A percentile compares a stretch with the other conserved stretches of the same genome.
Conservation (phyloP, 2,888 invertebrate species). For the Encarsia formosa region DNA sequence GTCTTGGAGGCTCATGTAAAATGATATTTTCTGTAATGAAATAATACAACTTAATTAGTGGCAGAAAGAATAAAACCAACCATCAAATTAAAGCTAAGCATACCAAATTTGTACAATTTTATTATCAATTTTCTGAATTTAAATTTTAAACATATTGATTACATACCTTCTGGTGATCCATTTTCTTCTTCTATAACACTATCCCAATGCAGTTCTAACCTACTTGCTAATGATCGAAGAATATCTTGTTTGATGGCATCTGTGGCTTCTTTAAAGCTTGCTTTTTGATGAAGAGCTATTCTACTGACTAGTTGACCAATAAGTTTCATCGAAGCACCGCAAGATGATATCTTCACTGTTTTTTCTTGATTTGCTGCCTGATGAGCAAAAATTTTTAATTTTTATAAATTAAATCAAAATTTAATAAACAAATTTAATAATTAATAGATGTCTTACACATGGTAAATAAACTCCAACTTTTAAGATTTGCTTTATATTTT, state of each 20-base stretch:
- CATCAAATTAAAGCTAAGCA: too few relatives aligned
- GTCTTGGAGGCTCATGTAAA: constrained; percentile 83
- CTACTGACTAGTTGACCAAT: constrained; percentile 70
- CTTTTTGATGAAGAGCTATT: constrained; percentile 75
- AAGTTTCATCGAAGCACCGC: constrained; percentile 67
- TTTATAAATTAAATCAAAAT: constrained; percentile 4
- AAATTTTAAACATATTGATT: too few relatives aligned
- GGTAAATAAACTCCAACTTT: constrained; percentile 68
- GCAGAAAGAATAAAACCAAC: neutral
- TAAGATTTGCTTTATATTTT: constrained; percentile 50
- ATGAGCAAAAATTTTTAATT: neutral
- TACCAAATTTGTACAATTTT: too few relatives aligned
- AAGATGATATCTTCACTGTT: constrained; percentile 31
- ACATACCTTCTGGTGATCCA: constrained; percentile 64
- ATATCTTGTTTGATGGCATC: constrained; percentile 77
- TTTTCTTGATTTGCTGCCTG: constrained; percentile 9
- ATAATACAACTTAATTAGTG: neutral
- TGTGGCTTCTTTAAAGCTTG: constrained; percentile 69
- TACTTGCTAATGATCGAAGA: constrained; percentile 75
- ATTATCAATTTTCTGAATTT: too few relatives aligned
- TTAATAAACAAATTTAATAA: constrained; percentile 5
- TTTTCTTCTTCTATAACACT: constrained; percentile 81
- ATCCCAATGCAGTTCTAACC: constrained; percentile 90
- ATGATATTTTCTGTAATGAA: constrained; percentile 64
- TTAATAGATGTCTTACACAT: constrained; percentile 56